Evolutionary conservation across 1,140 invertebrate species (phyloP), one percentile per base, ranked within the genome.

Genomic region (Microplitis demolitor): DNA sequence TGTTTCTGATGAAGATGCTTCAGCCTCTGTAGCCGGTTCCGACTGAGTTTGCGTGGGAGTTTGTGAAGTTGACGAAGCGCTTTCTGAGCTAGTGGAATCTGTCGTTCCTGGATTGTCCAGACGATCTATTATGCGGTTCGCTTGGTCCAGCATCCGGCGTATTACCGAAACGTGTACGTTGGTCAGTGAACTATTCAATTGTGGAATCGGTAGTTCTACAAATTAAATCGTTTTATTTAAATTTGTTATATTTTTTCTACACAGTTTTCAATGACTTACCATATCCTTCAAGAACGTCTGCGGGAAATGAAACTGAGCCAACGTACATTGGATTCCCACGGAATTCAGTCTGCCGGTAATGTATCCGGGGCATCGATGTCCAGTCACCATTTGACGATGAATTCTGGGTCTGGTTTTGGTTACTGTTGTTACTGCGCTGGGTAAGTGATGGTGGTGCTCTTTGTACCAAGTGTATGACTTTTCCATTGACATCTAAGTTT

Each of bases 391-490:
- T 81, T 79, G 45, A 79, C 63, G 16, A 74, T 37, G 66, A 81
- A 77, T 16, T 78, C 81, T 71, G 80, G 80, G 64, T 83, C 69
- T 76, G 79, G 71, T 50, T 81, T 78, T 83, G 79, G 70, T 76
- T 79, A 75, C 72, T 77, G 69, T 80, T 84, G 69, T 82, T 85
- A 2, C 76, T 71, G 35, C 82, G 78, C 39, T 83, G 82, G 54
- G 80, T 81, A 34, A 85, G 75, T 75, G 85, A 82, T 54, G 90
- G 89, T 16, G 95, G 95, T 4, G 94, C 91, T 45, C 95, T 88
- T 86, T 97, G 94, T n/a, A 98, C 97, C 79, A 98, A 90, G 85
- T 98, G 97, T 61, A 98, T 91, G 14, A 96, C 96, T 88, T 97
- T 97, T 2, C 94, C 95, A 87, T 96, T 90, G 9, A 98, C 92